Evolutionary conservation across 2,113 vertebrate species (phyloP).

Genomic region (Alaudala cheleensis): DNA sequence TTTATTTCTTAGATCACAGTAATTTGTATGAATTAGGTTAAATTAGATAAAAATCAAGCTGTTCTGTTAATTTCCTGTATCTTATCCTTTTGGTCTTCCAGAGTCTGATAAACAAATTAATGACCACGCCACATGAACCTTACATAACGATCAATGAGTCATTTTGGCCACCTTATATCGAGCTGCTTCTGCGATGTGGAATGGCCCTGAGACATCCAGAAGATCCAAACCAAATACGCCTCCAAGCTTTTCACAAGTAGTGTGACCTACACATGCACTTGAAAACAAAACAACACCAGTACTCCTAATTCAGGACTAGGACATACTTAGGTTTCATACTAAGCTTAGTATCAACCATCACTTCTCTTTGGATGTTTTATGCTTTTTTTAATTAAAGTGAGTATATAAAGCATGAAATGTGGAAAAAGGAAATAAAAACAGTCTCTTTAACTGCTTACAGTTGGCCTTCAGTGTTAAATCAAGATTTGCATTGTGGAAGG

Average conservation of each 20-base stretch:
- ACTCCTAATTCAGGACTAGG: accelerated
- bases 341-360: accelerated
- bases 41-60: neutral
- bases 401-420: neutral
- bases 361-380: neutral
- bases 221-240: constrained; percentile 82
- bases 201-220: constrained; percentile 86
- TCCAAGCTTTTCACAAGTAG: constrained; percentile 79
- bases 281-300: neutral
- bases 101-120: constrained; percentile 82
- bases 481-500: neutral
- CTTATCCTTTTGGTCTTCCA: constrained; percentile 60
- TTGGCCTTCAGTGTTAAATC: neutral
- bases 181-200: constrained; percentile 87
- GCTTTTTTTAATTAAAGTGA: neutral
- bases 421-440: neutral
- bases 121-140: constrained; percentile 87
- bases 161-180: constrained; percentile 92
- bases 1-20: neutral
- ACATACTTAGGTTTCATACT: neutral
- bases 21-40: neutral
- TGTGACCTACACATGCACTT: neutral
- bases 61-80: neutral
- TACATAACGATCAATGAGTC: constrained; percentile 78
- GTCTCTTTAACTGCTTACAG: neutral